phyloP scores from a whole-genome alignment of 2,113 vertebrate genomes.

The Podarcis muralis region DNA sequence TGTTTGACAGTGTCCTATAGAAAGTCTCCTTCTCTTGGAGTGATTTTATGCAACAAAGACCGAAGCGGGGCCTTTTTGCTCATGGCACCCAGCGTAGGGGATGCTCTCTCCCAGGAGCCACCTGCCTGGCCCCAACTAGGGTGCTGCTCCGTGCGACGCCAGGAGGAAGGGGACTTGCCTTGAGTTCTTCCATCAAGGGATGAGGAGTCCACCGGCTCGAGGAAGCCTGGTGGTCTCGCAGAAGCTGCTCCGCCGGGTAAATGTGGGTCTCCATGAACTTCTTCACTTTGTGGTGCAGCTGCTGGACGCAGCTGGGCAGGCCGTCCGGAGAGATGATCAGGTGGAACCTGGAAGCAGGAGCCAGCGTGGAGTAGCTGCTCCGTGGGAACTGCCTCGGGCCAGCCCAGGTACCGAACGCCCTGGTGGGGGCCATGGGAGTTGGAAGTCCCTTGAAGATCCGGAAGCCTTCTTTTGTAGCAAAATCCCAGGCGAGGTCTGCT shows the following conservation, averaged over 20 bases:
- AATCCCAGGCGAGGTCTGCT: constrained; percentile 82
- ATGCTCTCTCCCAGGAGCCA: no score
- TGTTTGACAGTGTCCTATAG: background rate
- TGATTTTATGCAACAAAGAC: background rate
- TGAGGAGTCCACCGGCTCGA: constrained; percentile 37
- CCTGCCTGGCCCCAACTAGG: background rate
- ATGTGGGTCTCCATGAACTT: constrained; percentile 45
- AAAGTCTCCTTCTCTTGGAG: background rate
- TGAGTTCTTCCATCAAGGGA: constrained; percentile 60
- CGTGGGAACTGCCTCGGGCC: accelerated
- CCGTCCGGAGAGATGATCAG: constrained; percentile 44
- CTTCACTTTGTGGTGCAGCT: constrained; percentile 45
- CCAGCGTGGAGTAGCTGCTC: constrained; percentile 40
- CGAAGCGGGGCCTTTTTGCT: background rate
- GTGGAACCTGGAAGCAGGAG: background rate
- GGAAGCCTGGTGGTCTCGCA: constrained; percentile 52
- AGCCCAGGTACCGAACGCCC: constrained; percentile 45
- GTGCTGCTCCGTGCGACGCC: no score
- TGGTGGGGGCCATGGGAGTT: background rate
- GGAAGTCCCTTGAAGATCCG: constrained; percentile 77
- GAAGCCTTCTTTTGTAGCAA: constrained; percentile 87
- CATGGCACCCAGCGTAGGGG: background rate
- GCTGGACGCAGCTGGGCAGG: constrained; percentile 14
- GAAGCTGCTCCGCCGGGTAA: constrained; percentile 63
- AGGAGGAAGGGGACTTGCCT: constrained; percentile 57